A percentile compares a stretch with the other conserved stretches of the same genome.
These are phyloP conservation scores for Phrynosoma platyrhinos DNA, from an alignment of 2,113 vertebrate species.

Conservation along the genomic window DNA sequence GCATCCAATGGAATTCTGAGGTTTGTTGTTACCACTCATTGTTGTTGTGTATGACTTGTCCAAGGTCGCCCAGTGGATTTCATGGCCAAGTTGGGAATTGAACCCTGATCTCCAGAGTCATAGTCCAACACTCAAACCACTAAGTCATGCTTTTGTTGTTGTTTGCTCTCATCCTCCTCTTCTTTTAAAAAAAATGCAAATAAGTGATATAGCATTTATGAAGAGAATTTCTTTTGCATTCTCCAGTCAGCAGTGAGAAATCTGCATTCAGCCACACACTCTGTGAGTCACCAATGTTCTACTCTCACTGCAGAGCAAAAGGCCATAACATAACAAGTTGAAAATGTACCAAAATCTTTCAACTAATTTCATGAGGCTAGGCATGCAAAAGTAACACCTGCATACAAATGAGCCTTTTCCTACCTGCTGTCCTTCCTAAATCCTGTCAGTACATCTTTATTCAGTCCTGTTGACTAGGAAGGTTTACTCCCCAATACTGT, in stretches of 20 bases:
- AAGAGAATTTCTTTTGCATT: background rate
- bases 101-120: too few relatives aligned
- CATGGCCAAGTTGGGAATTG: too few relatives aligned
- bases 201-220: background rate
- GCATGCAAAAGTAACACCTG: background rate
- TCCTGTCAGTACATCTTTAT: background rate
- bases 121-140: too few relatives aligned
- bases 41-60: too few relatives aligned
- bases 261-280: background rate
- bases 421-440: background rate
- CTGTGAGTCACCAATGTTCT: background rate
- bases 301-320: background rate
- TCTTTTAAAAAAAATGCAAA: background rate
- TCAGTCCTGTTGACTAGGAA: background rate
- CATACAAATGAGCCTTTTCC: background rate
- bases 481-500: background rate
- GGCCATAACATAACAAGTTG: background rate
- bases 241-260: background rate
- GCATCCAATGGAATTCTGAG: too few relatives aligned
- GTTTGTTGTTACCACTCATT: too few relatives aligned
- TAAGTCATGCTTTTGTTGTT: too few relatives aligned
- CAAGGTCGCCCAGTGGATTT: too few relatives aligned
- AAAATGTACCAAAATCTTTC: background rate
- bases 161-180: too few relatives aligned
- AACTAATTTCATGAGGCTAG: background rate